Conservation (phyloP, 2,888 invertebrate species). For the Acanthopleura granulata region DNA sequence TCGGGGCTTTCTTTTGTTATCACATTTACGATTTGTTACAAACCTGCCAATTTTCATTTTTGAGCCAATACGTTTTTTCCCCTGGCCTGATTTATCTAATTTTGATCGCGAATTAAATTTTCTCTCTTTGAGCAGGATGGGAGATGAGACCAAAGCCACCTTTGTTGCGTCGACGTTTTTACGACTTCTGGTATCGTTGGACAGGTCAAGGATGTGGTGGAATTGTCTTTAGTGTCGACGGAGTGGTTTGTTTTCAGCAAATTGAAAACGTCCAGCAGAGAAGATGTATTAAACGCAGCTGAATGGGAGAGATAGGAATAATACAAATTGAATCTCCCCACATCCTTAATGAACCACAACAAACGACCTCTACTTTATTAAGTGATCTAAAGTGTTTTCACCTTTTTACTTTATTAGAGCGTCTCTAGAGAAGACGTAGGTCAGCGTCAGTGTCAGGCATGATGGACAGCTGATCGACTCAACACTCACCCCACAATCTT, state of each 20-base stretch:
- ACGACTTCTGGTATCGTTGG: background rate
- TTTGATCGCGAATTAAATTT: background rate
- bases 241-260: slow-evolving; percentile 7
- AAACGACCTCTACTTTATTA: slow-evolving; percentile 13
- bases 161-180: background rate
- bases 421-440: background rate
- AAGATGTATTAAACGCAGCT: slow-evolving; percentile 8
- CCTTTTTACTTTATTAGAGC: slow-evolving; percentile 15
- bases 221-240: background rate
- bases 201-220: slow-evolving; percentile 8
- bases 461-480: slow-evolving; percentile 15
- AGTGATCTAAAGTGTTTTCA: slow-evolving; percentile 20
- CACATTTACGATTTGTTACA: no score
- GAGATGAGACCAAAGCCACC: background rate
- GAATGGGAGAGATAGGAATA: slow-evolving; percentile 7
- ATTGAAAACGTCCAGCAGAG: slow-evolving; percentile 9
- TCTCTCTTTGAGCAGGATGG: background rate
- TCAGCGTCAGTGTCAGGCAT: background rate
- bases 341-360: slow-evolving; percentile 1
- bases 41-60: no score
- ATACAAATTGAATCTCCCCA: slow-evolving; percentile 16
- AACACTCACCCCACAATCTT: slow-evolving; percentile 12
- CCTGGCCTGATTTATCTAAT: background rate
- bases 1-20: no score
- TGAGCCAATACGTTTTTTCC: no score